phyloP scores from a whole-genome alignment of 2,888 invertebrate genomes.

The Napeogenes inachia region DNA sequence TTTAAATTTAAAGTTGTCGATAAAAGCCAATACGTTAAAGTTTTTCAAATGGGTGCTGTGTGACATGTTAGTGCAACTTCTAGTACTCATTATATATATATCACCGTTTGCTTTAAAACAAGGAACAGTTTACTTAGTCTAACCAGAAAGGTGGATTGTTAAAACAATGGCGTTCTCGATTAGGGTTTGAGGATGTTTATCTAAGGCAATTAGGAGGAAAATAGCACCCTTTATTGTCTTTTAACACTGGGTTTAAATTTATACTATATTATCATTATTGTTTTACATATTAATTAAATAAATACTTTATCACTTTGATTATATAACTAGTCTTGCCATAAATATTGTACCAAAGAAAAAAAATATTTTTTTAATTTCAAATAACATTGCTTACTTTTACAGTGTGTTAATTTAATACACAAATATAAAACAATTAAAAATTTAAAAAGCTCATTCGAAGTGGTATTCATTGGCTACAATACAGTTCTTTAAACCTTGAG shows the following conservation, averaged over 20 bases:
- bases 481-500: too few relatives aligned
- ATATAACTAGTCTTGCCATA: too few relatives aligned
- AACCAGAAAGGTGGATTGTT: constrained; percentile 4
- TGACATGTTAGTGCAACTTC: not conserved
- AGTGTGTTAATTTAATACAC: too few relatives aligned
- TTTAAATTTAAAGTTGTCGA: not conserved
- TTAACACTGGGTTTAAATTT: constrained; percentile 5
- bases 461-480: too few relatives aligned
- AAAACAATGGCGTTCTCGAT: constrained; percentile 7
- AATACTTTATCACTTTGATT: too few relatives aligned
- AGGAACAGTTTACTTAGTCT: constrained; percentile 2
- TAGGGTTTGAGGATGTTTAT: constrained; percentile 5
- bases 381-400: too few relatives aligned
- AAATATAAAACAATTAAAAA: too few relatives aligned
- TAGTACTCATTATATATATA: not conserved
- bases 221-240: constrained; percentile 1
- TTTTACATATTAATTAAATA: too few relatives aligned
- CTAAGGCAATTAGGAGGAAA: constrained; percentile 2
- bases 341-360: too few relatives aligned
- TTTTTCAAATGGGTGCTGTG: not conserved
- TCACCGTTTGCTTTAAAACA: not conserved
- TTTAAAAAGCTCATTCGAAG: too few relatives aligned
- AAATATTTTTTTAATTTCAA: too few relatives aligned
- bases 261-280: too few relatives aligned
- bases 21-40: not conserved